Base-by-base conservation (phyloP, 2,888 invertebrate species). In the Cantharis flavilabris region DNA sequence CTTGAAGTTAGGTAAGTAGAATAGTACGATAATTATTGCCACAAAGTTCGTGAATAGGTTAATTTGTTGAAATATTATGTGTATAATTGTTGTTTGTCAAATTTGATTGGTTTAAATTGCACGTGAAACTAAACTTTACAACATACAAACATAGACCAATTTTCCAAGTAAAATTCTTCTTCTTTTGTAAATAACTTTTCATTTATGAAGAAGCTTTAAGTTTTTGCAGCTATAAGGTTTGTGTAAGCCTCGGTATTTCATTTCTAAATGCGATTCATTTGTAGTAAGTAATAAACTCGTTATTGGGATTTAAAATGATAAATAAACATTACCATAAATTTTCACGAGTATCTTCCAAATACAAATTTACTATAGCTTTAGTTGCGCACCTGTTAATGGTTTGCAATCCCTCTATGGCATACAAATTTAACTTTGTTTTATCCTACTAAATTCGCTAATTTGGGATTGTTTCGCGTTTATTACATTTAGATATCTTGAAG, bases 381-480 rank as follows among this genome's bases (percentile, higher is more conserved):
- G 49, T 49, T 49, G 49, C 49, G 49, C 49, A 49, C 49, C 49
- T 49, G 49, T 49, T 49, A 49, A 49, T 49, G 49, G 49, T n/a
- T 49, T 49, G 49, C 73, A 76, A 69, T 76, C 72, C 72, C 73
- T 76, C 65, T 67, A 67, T 65, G 26, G 49, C 65, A 76, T 73
- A 69, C 73, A 76, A 76, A 76, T 76, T 73, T 76, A 76, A 76
- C 73, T 28, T 72, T 73, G 73, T 76, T 76, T 70, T 76, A 76
- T 76, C 70, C 64, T 26, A 63, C 64, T 65, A 76, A 73, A 18
- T 76, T 73, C 33, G 64, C 76, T 70, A 73, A 76, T 76, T 73
- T 72, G 14, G 64, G 71, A 73, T 76, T 73, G 73, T 76, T 76
- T 72, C 70, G 70, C 73, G 69, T 76, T 69, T 65, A 71, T 72